Conservation (phyloP, 1,140 invertebrate genomes). For the Anagrus nilaparvatae region DNA sequence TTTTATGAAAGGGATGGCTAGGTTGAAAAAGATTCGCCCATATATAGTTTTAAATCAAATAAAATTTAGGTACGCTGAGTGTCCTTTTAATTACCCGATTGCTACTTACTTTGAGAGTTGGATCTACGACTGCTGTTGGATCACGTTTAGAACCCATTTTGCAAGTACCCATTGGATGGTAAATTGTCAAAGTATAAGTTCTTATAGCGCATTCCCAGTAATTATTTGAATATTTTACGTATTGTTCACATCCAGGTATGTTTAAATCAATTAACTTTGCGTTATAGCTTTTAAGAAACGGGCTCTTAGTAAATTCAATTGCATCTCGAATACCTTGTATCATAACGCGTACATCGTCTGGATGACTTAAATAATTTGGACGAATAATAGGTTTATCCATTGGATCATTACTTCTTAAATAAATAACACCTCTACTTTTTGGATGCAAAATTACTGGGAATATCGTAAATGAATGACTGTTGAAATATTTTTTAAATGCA, state of each 20-base stretch:
- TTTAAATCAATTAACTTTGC: slow-evolving; percentile 50
- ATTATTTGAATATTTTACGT: slow-evolving; percentile 22
- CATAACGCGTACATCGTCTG: slow-evolving; percentile 48
- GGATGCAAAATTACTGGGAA: slow-evolving; percentile 57
- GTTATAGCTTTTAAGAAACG: slow-evolving; percentile 46
- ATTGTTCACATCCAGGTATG: slow-evolving; percentile 54
- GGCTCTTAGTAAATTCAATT: slow-evolving; percentile 46
- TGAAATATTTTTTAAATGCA: too few relatives aligned
- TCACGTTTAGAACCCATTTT: slow-evolving; percentile 44
- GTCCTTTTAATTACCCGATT: too few relatives aligned
- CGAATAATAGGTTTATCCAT: slow-evolving; percentile 60
- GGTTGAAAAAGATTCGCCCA: too few relatives aligned
- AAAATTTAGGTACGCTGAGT: too few relatives aligned
- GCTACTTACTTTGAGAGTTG: slow-evolving; percentile 11
- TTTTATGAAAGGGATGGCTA: too few relatives aligned
- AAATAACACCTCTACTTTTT: slow-evolving; percentile 58
- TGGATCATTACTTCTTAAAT: slow-evolving; percentile 58
- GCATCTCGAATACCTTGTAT: slow-evolving; percentile 46
- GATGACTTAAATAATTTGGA: slow-evolving; percentile 63
- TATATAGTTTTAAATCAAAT: too few relatives aligned
- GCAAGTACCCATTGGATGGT: too few relatives aligned
- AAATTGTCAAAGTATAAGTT: slow-evolving; percentile 39
- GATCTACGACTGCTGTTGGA: slow-evolving; percentile 7
- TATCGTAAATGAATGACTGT: too few relatives aligned
- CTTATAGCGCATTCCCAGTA: slow-evolving; percentile 44